Conservation (phyloP, 1,140 invertebrate species). For the Copidosoma floridanum region DNA sequence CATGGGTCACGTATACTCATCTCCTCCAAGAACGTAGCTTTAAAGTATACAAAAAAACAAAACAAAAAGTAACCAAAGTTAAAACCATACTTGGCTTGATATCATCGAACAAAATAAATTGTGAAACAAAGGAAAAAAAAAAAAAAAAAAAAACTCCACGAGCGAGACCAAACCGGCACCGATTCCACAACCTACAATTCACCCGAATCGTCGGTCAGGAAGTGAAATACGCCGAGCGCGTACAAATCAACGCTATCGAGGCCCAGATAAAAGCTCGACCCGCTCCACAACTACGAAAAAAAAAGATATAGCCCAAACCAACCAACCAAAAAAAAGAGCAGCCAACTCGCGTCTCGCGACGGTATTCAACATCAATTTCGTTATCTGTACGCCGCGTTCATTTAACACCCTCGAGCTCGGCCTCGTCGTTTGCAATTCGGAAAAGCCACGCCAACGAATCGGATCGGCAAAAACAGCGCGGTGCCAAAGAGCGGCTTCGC, state of each 20-base stretch:
- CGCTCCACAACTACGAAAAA: background rate
- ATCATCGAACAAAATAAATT: too few relatives aligned
- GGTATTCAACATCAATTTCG: conserved; percentile 20
- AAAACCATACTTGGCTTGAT: too few relatives aligned
- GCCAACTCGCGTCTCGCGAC: background rate
- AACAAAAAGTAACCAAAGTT: too few relatives aligned
- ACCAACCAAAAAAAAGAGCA: background rate
- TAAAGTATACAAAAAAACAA: too few relatives aligned
- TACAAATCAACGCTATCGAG: conserved; percentile 13
- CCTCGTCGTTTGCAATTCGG: conserved; percentile 17
- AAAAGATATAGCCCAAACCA: background rate
- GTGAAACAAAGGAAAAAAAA: background rate
- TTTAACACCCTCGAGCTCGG: conserved; percentile 13
- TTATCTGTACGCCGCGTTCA: conserved; percentile 23
- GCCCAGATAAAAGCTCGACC: too few relatives aligned
- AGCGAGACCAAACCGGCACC: conserved; percentile 6
- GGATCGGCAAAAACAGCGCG: background rate
- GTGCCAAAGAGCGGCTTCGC: conserved; percentile 5
- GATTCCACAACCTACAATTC: conserved; percentile 8
- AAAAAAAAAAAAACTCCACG: background rate
- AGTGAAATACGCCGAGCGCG: too few relatives aligned
- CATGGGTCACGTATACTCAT: too few relatives aligned
- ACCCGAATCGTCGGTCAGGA: background rate
- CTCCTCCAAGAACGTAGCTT: too few relatives aligned
- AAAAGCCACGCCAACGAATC: background rate